Conservation (phyloP, 2,113 vertebrate species). For the Calonectris borealis region DNA sequence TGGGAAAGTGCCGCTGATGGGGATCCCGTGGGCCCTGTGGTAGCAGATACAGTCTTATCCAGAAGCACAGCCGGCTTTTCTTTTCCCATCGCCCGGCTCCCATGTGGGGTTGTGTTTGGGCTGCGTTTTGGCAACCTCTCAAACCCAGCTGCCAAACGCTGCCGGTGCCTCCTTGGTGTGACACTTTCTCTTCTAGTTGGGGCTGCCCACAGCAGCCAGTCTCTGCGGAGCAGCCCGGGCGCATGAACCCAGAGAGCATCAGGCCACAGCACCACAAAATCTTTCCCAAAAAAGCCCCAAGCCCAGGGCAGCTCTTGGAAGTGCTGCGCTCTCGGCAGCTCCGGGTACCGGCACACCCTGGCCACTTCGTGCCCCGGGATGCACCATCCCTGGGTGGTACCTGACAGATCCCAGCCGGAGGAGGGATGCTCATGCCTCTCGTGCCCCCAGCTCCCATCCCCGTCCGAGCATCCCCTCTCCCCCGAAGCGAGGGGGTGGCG, state of each 20-base stretch:
- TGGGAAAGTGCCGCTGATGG: not conserved
- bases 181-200: not conserved
- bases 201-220: not conserved
- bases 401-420: accelerated
- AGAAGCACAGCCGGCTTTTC: not conserved
- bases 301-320: accelerated
- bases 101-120: not conserved
- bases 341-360: accelerated
- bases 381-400: not conserved
- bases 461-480: accelerated
- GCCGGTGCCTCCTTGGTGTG: not conserved
- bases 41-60: not conserved
- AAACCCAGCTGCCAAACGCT: not conserved
- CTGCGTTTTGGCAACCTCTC: not conserved
- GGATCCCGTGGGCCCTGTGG: not conserved
- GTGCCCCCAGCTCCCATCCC: accelerated
- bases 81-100: not conserved
- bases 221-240: not conserved
- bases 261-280: not conserved
- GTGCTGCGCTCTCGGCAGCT: accelerated
- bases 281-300: accelerated
- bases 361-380: accelerated
- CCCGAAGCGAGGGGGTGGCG: not conserved
- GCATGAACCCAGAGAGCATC: accelerated
- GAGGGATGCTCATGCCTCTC: not conserved